Percentiles rank a stretch among this genome's conserved stretches.
These are phyloP conservation scores for Burhinus oedicnemus DNA, from an alignment of 2,113 vertebrate species.

Conservation along the genomic window DNA sequence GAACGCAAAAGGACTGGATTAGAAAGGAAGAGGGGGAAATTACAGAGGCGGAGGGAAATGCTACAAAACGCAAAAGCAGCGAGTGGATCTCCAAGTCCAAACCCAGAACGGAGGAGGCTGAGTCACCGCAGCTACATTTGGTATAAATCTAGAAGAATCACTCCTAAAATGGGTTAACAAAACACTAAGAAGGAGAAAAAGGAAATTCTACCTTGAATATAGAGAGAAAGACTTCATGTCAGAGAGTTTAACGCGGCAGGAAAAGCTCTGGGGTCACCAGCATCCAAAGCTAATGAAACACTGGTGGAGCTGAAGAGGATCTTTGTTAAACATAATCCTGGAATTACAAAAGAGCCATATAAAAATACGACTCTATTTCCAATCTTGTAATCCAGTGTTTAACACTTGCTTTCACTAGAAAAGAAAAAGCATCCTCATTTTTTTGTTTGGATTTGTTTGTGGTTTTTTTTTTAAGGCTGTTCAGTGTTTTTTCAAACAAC, in stretches of 20 bases:
- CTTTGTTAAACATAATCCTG: constrained; percentile 24
- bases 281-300: neutral
- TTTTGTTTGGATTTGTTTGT: too few species aligned
- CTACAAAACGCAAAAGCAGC: neutral
- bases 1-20: neutral
- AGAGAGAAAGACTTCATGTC: neutral
- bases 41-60: neutral
- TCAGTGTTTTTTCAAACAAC: neutral
- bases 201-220: constrained; percentile 13
- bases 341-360: neutral
- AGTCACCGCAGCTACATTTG: constrained; percentile 25
- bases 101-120: neutral
- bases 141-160: constrained; percentile 1
- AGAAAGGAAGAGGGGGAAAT: neutral
- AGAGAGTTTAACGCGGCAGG: fast-evolving
- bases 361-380: neutral
- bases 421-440: neutral
- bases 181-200: neutral
- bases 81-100: neutral
- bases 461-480: neutral
- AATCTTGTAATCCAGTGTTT: constrained; percentile 1
- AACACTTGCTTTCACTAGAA: neutral
- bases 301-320: neutral
- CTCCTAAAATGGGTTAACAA: constrained; percentile 26
- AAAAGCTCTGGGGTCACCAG: neutral